Evolutionary conservation across 2,888 invertebrate species (phyloP).

Genomic region (Metopia argyrocephala): DNA sequence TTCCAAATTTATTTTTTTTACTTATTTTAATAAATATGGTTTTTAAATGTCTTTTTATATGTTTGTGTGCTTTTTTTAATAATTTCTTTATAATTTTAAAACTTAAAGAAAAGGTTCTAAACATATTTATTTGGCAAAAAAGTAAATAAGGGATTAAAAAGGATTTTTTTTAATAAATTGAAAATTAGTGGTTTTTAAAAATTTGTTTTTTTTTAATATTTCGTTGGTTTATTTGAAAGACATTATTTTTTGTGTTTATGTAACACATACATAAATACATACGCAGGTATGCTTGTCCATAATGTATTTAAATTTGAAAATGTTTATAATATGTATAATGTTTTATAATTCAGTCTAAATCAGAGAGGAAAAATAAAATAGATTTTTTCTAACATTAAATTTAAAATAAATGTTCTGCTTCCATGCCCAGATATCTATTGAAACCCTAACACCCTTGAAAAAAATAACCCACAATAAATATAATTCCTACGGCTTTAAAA

Average conservation of each 20-base stretch:
- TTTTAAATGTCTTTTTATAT: constrained; percentile 7
- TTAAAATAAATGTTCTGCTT: too few species aligned
- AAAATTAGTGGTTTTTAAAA: constrained; percentile 33
- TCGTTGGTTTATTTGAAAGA: constrained; percentile 63
- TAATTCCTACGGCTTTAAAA: too few species aligned
- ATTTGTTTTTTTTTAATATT: constrained; percentile 39
- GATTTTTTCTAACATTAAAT: too few species aligned
- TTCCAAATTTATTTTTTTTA: neutral
- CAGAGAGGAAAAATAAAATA: constrained; percentile 23
- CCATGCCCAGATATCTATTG: too few species aligned
- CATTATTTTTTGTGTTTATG: constrained; percentile 35
- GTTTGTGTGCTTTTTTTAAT: neutral
- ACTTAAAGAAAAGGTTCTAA: constrained; percentile 58
- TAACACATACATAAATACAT: neutral
- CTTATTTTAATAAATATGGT: neutral
- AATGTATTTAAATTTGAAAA: too few species aligned
- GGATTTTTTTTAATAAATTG: constrained; percentile 7
- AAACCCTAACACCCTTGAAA: too few species aligned
- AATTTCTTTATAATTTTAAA: constrained; percentile 42
- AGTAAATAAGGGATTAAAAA: neutral
- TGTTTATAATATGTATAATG: constrained; percentile 16
- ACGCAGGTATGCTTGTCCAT: too few species aligned
- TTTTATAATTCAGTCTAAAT: constrained; percentile 53
- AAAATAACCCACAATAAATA: too few species aligned
- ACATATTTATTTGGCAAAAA: constrained; percentile 42